Evolutionary conservation across 2,888 invertebrate genomes (phyloP), one percentile per base, ranked within the genome.

Genomic region (Copidosoma aretas): DNA sequence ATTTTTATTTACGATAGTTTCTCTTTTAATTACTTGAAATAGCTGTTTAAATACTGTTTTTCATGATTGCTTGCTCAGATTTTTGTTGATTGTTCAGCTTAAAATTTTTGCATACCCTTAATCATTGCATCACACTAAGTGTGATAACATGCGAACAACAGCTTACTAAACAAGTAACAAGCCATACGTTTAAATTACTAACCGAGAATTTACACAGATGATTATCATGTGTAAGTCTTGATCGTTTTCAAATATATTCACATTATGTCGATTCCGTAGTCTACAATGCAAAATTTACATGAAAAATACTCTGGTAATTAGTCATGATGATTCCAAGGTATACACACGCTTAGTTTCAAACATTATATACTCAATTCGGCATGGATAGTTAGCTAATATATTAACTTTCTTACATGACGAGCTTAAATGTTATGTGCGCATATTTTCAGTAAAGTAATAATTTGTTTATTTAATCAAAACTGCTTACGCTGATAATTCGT

Each of bases 281-380:
- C 17, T 46, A 46, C 12, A 46, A 46, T 46, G 12, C 4, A 46
- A 32, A 32, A 46, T 17, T 17, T 46, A 46, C 43, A 39, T 49
- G 1, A 59, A 17, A 57, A 64, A 14, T 22, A 54, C 32, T 56
- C 49, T 43, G 61, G 41, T 21, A 54, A 67, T 54, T 25, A 8
- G 32, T 52, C 15, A 46, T 61, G 53, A 57, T 24, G 17, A 68
- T 63, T 57, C 15, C 12, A 14, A 58, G 43, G 3, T 46, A 58
- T 49, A 70, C 52, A 60, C 53, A 56, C 46, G 15, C n/a, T 43
- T n/a, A 12, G 22, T 65, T 57, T 52, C 32, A 39, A 25, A 24
- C 15, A n/a, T 15, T 25, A 52, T 59, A 68, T 68, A 68, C 63
- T 52, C 64, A 21, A 63, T 67, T 68, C 64, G 71, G 63, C 66